These are phyloP conservation scores for Drosophila pallidifrons DNA, from an alignment of 1,140 invertebrate species.

Conservation along the genomic window DNA sequence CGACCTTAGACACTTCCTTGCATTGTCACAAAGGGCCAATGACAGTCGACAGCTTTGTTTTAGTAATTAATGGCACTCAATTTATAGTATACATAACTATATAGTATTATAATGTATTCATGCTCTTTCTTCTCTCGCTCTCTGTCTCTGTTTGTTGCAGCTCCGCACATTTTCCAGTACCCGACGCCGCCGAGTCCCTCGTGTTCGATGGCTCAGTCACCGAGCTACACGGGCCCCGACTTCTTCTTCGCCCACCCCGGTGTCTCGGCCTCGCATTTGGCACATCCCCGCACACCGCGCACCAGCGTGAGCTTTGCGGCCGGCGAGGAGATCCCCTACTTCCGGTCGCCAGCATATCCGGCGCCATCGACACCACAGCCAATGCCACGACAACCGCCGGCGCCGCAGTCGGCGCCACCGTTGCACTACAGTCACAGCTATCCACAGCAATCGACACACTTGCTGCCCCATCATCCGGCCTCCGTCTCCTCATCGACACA, in stretches of 20 bases:
- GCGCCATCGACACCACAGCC: conserved; percentile 72
- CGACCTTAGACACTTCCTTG: conserved; percentile 74
- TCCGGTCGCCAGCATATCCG: conserved; percentile 67
- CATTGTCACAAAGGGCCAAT: conserved; percentile 65
- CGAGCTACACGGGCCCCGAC: conserved; percentile 67
- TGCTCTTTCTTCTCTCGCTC: conserved; percentile 9
- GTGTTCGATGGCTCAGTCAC: conserved; percentile 56
- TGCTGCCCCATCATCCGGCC: conserved; percentile 62
- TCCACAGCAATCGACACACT: conserved; percentile 68
- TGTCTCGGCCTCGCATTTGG: not conserved
- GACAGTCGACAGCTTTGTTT: conserved; percentile 59
- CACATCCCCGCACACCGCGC: conserved; percentile 69
- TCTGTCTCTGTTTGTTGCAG: conserved; percentile 49
- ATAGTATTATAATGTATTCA: conserved; percentile 6
- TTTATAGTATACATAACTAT: conserved; percentile 3
- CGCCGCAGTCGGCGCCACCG: conserved; percentile 79
- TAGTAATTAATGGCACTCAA: conserved; percentile 31
- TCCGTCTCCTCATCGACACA: no score
- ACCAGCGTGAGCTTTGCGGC: conserved; percentile 75
- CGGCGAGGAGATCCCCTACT: conserved; percentile 75
- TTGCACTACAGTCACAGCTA: conserved; percentile 76
- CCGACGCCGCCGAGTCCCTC: conserved; percentile 82
- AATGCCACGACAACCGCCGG: conserved; percentile 63
- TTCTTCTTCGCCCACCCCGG: conserved; percentile 75
- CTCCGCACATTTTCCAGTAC: conserved; percentile 80